These are phyloP conservation scores for Antennarius maculatus DNA, from an alignment of 2,797 vertebrate species.

Conservation along the genomic window DNA sequence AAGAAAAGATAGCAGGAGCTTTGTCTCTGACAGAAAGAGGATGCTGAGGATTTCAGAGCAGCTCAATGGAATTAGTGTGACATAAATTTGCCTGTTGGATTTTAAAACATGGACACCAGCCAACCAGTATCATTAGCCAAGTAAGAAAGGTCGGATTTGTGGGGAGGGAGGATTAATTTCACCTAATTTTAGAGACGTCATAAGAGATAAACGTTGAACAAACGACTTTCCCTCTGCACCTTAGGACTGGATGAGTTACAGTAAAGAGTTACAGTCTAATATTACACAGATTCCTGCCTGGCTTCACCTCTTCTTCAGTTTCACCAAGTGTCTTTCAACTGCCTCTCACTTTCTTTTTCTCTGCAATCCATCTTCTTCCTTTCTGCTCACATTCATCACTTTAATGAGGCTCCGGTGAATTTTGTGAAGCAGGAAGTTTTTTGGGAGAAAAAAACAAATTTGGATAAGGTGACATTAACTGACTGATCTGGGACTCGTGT, in stretches of 20 bases:
- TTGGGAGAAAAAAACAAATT: slow-evolving; percentile 13
- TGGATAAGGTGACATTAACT: slow-evolving; percentile 21
- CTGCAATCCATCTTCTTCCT: slow-evolving; percentile 2
- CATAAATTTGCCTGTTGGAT: slow-evolving; percentile 42
- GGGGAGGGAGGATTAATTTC: slow-evolving; percentile 28
- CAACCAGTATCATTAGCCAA: slow-evolving; percentile 26
- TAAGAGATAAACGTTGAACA: slow-evolving; percentile 22
- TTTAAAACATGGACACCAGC: slow-evolving; percentile 22
- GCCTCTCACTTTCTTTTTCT: slow-evolving; percentile 32
- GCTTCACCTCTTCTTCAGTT: slow-evolving; percentile 31
- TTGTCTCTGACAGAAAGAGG: slow-evolving; percentile 41
- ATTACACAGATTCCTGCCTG: slow-evolving; percentile 39
- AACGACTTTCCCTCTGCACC: slow-evolving; percentile 11
- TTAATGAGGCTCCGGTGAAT: slow-evolving; percentile 31
- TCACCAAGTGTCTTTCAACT: slow-evolving; percentile 42
- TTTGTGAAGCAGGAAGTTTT: slow-evolving; percentile 33
- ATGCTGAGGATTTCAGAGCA: slow-evolving; percentile 45
- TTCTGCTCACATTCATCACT: slow-evolving; percentile 28
- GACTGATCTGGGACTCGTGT: slow-evolving; percentile 7
- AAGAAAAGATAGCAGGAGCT: slow-evolving; percentile 14
- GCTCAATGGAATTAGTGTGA: slow-evolving; percentile 51
- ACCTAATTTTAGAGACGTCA: slow-evolving; percentile 27
- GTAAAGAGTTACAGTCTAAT: slow-evolving; percentile 38
- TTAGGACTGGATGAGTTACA: slow-evolving; percentile 24
- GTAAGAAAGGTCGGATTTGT: slow-evolving; percentile 25